Conservation (phyloP, 2,113 vertebrate species). For the Chitala chitala region DNA sequence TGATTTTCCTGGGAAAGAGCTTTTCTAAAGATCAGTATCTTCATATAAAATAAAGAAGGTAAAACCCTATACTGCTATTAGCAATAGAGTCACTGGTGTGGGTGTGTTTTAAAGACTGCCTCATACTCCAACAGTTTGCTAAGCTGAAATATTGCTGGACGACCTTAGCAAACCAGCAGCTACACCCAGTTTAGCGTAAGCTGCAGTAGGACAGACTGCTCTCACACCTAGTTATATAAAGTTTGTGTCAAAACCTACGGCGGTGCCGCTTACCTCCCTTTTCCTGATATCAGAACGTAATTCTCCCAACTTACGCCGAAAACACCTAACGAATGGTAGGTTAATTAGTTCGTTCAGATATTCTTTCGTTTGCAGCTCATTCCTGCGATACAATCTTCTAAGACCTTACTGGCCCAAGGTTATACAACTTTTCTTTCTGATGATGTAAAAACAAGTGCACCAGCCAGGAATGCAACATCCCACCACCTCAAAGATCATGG, state of each 20-base stretch:
- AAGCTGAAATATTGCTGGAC: background rate
- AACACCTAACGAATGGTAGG: background rate
- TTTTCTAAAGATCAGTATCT: background rate
- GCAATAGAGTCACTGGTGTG: too few species aligned
- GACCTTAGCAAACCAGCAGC: background rate
- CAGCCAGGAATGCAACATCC: too few species aligned
- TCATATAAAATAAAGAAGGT: background rate
- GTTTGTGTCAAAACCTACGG: background rate
- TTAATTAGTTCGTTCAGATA: background rate
- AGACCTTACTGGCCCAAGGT: too few species aligned
- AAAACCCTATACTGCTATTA: background rate
- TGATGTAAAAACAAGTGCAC: too few species aligned
- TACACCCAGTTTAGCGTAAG: too few species aligned
- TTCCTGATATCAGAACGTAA: background rate
- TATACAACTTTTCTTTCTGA: too few species aligned
- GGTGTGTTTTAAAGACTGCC: too few species aligned
- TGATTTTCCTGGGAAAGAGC: background rate
- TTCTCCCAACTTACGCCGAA: background rate
- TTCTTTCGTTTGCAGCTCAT: background rate
- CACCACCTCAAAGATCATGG: too few species aligned
- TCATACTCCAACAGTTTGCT: background rate
- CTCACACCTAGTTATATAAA: background rate
- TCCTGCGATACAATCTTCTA: background rate
- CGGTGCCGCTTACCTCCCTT: background rate
- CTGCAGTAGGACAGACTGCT: background rate